These are phyloP conservation scores for Tyto alba DNA, from an alignment of 2,113 vertebrate genomes.

Conservation along the genomic window DNA sequence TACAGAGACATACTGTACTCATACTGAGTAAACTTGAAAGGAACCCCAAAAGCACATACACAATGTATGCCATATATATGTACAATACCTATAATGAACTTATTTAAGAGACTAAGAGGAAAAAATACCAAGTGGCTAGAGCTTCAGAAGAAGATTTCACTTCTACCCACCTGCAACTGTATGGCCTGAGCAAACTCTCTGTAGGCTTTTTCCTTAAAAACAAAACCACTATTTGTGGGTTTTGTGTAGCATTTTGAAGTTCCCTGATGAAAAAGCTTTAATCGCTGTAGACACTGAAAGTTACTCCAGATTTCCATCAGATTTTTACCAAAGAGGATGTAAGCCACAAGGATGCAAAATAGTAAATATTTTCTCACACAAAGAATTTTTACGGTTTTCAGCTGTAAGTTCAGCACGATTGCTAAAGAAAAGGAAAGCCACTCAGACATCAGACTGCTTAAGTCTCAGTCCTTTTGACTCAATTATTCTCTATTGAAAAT, in stretches of 20 bases:
- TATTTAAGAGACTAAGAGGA: not conserved
- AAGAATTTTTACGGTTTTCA: not conserved
- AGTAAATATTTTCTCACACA: not conserved
- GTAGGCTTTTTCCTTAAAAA: not conserved
- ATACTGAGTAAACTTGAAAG: not conserved
- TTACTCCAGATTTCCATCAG: not conserved
- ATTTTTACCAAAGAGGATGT: not conserved
- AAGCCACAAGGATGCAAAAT: not conserved
- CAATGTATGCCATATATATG: not conserved
- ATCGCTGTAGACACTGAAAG: not conserved
- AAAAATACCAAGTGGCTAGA: not conserved
- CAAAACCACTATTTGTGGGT: accelerated
- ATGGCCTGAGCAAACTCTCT: not conserved
- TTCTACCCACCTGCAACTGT: not conserved
- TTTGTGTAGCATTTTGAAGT: not conserved
- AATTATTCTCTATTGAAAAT: not conserved
- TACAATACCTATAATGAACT: not conserved
- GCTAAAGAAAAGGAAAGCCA: not conserved
- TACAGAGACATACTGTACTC: not conserved
- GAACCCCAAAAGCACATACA: not conserved
- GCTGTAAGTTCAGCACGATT: not conserved
- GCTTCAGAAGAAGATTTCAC: not conserved
- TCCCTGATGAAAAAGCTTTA: not conserved
- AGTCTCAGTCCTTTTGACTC: not conserved
- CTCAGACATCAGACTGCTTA: not conserved